Percentiles rank a stretch among this genome's conserved stretches.
phyloP scores from a whole-genome alignment of 2,113 vertebrate species.

The Chinchilla lanigera region DNA sequence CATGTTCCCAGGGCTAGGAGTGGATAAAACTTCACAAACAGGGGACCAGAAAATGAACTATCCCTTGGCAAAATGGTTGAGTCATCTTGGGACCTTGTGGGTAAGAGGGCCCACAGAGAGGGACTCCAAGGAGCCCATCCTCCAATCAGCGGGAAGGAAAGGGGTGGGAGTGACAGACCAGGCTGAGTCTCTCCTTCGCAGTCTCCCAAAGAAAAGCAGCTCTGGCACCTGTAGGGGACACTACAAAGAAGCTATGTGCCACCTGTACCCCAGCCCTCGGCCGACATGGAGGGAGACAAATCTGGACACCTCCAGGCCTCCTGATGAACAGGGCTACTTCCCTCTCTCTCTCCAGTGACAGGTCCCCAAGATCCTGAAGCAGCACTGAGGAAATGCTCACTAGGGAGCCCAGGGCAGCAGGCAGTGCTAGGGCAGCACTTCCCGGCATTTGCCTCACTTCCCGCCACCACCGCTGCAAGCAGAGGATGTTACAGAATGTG shows the following conservation, averaged over 20 bases:
- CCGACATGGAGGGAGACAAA: neutral
- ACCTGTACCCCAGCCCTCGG: neutral
- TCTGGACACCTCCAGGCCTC: neutral
- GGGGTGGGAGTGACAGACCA: too few relatives aligned
- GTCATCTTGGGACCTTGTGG: neutral
- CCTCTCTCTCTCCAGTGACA: neutral
- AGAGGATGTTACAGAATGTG: neutral
- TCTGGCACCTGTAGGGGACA: neutral
- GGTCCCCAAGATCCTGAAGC: neutral
- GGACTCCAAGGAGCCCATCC: neutral
- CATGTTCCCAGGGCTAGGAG: neutral
- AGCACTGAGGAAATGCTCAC: neutral
- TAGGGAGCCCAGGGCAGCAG: neutral
- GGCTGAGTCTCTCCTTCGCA: neutral
- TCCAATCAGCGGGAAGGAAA: neutral
- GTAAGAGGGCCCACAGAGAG: neutral
- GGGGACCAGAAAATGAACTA: neutral
- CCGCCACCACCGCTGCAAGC: neutral
- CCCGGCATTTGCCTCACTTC: slow-evolving; percentile 36
- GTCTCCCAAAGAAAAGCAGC: neutral
- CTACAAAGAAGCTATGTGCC: neutral
- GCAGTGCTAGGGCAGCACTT: neutral
- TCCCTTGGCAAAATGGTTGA: neutral
- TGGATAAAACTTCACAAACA: neutral
- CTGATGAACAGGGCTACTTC: too few relatives aligned